A percentile compares a stretch with the other conserved stretches of the same genome.
phyloP scores from a whole-genome alignment of 2,888 invertebrate genomes.

The Balanococcus diminutus region DNA sequence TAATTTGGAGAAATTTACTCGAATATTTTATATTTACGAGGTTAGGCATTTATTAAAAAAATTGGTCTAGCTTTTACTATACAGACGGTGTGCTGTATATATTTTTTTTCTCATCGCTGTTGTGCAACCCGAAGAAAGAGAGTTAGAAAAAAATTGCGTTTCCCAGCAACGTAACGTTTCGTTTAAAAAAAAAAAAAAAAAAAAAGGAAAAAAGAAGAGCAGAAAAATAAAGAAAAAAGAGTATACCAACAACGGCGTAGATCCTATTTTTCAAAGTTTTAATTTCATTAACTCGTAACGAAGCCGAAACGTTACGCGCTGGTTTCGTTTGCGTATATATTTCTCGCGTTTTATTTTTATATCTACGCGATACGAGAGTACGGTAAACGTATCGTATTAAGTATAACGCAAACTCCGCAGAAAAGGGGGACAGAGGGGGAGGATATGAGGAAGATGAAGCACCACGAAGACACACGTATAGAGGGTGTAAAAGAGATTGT shows the following conservation, averaged over 20 bases:
- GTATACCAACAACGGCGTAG: not conserved
- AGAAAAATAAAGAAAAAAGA: not conserved
- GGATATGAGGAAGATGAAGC: not conserved
- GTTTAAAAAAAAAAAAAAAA: not conserved
- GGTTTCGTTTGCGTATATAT: not conserved
- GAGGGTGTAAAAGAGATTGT: not conserved
- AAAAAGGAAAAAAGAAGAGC: not conserved
- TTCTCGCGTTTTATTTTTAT: not conserved
- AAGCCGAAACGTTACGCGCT: not conserved
- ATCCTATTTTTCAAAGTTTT: slow-evolving; percentile 21
- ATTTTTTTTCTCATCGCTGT: not conserved
- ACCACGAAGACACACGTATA: not conserved
- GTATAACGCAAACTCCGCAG: no score
- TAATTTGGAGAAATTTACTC: slow-evolving; percentile 21
- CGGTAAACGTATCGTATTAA: no score
- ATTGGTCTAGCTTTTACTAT: not conserved
- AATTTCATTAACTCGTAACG: slow-evolving; percentile 13
- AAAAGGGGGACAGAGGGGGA: not conserved
- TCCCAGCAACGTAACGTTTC: not conserved
- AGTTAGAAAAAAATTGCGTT: not conserved
- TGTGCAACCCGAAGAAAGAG: not conserved
- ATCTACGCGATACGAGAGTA: no score
- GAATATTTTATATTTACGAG: slow-evolving; percentile 26
- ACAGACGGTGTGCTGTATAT: not conserved
- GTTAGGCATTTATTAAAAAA: slow-evolving; percentile 17